Evolutionary conservation across 2,888 invertebrate genomes (phyloP).

Genomic region (Synanthedon vespiformis): DNA sequence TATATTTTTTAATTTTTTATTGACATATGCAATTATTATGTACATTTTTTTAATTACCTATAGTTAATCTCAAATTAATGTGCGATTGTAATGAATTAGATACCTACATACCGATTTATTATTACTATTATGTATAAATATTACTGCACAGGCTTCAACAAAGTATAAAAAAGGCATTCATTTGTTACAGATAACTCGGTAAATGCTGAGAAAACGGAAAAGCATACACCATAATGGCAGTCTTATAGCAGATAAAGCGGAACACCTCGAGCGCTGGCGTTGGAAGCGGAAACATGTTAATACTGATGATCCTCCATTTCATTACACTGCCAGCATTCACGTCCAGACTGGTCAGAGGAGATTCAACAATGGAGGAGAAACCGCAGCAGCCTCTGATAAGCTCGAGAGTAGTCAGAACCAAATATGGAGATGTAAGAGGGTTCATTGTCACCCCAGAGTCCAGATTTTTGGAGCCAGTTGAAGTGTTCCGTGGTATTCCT

Average conservation of each 20-base stretch:
- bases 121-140: no score
- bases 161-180: slow-evolving; percentile 7
- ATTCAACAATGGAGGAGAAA: slow-evolving; percentile 64
- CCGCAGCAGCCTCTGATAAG: slow-evolving; percentile 70
- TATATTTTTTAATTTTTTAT: no score
- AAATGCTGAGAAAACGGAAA: slow-evolving; percentile 33
- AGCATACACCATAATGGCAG: slow-evolving; percentile 43
- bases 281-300: slow-evolving; percentile 58
- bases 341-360: slow-evolving; percentile 51
- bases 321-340: slow-evolving; percentile 64
- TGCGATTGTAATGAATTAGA: no score
- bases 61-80: no score
- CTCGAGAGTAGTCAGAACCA: slow-evolving; percentile 87
- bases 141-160: background rate
- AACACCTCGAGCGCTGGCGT: slow-evolving; percentile 42
- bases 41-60: no score
- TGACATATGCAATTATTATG: no score
- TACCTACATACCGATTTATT: no score
- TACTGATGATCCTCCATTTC: slow-evolving; percentile 55
- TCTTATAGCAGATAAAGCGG: slow-evolving; percentile 53
- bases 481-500: slow-evolving; percentile 92
- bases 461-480: slow-evolving; percentile 87
- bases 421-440: slow-evolving; percentile 89
- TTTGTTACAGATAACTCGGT: slow-evolving; percentile 55
- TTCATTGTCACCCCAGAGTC: slow-evolving; percentile 86